These are phyloP conservation scores for Barbus barbus DNA, from an alignment of 2,113 vertebrate genomes.

Conservation along the genomic window DNA sequence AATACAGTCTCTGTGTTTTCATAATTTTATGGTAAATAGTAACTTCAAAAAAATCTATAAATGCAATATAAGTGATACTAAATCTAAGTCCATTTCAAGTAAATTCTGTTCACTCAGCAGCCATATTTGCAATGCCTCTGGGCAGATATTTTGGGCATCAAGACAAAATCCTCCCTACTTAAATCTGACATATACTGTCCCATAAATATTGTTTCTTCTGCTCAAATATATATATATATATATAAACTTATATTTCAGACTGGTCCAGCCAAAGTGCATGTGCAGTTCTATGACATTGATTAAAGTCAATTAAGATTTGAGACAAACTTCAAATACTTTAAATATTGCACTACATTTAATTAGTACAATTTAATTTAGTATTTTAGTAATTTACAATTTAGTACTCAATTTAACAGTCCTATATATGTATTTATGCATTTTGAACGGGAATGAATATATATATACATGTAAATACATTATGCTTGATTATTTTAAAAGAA, in stretches of 20 bases:
- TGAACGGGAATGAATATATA: not conserved
- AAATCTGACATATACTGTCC: not conserved
- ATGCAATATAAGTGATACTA: not conserved
- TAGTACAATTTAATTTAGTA: not conserved
- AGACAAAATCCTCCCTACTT: not conserved
- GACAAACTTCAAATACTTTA: not conserved
- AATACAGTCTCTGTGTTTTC: not conserved
- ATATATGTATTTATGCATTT: not conserved
- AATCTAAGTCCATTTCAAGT: not conserved
- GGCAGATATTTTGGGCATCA: no score
- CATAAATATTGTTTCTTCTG: not conserved
- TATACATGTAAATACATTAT: no score
- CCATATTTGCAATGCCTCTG: not conserved
- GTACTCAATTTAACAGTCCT: not conserved
- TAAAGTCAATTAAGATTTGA: not conserved
- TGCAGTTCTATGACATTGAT: not conserved
- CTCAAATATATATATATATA: not conserved
- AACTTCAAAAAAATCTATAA: not conserved
- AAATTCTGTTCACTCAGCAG: not conserved
- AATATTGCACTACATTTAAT: not conserved
- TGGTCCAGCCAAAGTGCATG: not conserved
- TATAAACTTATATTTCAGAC: not conserved
- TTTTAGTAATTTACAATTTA: no score
- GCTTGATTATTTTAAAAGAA: not conserved
- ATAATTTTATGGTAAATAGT: not conserved